Conservation (phyloP, 2,888 invertebrate species). For the Synergus itoensis region DNA sequence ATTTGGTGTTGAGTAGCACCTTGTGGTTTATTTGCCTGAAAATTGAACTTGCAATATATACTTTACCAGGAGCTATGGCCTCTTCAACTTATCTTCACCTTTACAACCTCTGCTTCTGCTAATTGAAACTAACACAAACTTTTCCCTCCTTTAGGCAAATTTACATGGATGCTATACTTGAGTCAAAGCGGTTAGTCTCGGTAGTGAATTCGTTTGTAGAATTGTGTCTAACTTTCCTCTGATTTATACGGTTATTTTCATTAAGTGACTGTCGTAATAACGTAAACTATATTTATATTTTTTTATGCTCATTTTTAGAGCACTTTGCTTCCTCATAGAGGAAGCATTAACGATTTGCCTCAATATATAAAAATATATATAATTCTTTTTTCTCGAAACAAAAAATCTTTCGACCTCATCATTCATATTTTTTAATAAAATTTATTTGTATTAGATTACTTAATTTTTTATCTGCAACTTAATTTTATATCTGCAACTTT, state of each 20-base stretch:
- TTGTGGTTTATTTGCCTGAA: constrained; percentile 1
- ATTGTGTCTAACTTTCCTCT: background rate
- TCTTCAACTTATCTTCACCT: constrained; percentile 23
- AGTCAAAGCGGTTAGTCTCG: constrained; percentile 18
- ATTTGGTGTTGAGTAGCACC: constrained; percentile 16
- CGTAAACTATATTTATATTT: background rate
- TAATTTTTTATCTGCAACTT: too few species aligned
- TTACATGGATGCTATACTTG: constrained; percentile 8
- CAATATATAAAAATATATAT: too few species aligned
- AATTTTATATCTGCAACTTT: too few species aligned
- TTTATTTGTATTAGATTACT: too few species aligned
- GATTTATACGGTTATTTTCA: background rate
- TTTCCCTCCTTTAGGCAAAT: constrained; percentile 35
- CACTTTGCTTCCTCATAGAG: too few species aligned
- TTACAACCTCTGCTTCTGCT: constrained; percentile 18
- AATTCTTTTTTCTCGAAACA: too few species aligned
- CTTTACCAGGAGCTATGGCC: constrained; percentile 17
- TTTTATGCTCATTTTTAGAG: too few species aligned
- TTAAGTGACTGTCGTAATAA: background rate
- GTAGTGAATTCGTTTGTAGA: constrained; percentile 42
- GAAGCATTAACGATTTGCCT: too few species aligned
- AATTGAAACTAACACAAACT: constrained; percentile 35
- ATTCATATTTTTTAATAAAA: too few species aligned
- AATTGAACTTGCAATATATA: constrained; percentile 29
- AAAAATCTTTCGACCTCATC: too few species aligned